phyloP scores from a whole-genome alignment of 2,797 vertebrate genomes.

The Syngnathus acus region DNA sequence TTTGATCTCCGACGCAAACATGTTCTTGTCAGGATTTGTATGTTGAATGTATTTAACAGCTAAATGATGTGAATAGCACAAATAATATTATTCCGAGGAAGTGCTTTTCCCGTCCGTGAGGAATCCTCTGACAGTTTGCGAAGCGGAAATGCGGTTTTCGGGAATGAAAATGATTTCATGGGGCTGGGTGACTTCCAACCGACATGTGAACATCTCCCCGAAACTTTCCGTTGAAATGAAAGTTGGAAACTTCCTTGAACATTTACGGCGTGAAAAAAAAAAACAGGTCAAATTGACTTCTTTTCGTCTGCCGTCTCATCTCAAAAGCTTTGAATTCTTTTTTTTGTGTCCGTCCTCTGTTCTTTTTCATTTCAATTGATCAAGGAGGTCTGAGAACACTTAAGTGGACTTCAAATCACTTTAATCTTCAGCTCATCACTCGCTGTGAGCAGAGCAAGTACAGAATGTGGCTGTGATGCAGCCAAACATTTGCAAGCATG shows the following conservation, averaged over 20 bases:
- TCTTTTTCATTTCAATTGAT: background rate
- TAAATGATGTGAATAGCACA: constrained; percentile 32
- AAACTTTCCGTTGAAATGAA: background rate
- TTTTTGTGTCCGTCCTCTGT: background rate
- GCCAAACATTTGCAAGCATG: background rate
- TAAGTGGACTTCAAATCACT: constrained; percentile 1
- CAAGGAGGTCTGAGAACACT: constrained; percentile 1
- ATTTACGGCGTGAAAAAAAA: background rate
- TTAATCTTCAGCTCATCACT: constrained; percentile 6
- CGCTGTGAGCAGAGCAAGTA: background rate
- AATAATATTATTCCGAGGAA: constrained; percentile 39
- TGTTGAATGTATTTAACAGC: constrained; percentile 26
- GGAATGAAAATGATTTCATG: constrained; percentile 32
- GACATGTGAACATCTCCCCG: constrained; percentile 3
- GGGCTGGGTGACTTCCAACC: constrained; percentile 25
- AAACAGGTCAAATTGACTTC: background rate
- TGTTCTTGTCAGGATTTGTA: constrained; percentile 21
- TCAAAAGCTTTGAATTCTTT: constrained; percentile 2
- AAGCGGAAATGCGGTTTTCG: constrained; percentile 27
- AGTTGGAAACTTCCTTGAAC: background rate
- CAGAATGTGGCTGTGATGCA: background rate
- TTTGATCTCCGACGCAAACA: constrained; percentile 39
- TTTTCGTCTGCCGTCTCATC: background rate
- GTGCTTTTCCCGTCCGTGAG: constrained; percentile 25
- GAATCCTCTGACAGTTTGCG: constrained; percentile 20